Evolutionary conservation across 2,113 vertebrate genomes (phyloP).

Genomic region (Alosa alosa): DNA sequence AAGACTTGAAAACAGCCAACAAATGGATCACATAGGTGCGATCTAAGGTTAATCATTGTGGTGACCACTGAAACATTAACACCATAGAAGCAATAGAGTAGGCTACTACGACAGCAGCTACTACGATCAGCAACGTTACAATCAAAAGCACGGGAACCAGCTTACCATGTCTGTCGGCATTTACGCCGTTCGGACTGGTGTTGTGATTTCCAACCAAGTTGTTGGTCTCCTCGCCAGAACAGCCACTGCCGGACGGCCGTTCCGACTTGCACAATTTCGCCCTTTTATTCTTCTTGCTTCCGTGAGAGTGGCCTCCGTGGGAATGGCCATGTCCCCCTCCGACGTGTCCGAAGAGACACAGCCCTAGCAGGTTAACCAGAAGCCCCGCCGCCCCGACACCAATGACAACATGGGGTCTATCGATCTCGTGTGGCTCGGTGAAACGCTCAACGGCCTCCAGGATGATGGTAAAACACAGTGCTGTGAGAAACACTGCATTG

Average conservation of each 20-base stretch:
- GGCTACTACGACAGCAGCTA: background rate
- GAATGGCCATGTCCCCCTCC: constrained; percentile 83
- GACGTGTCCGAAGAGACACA: constrained; percentile 90
- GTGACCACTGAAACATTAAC: background rate
- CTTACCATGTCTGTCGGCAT: constrained; percentile 49
- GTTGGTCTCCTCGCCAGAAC: constrained; percentile 87
- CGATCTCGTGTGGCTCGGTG: constrained; percentile 90
- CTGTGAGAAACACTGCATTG: constrained; percentile 95
- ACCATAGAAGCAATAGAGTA: background rate
- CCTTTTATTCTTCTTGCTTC: constrained; percentile 61
- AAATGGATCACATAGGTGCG: background rate
- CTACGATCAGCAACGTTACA: background rate
- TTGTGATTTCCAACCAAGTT: constrained; percentile 82
- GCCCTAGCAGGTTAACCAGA: constrained; percentile 90
- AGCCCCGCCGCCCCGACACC: constrained; percentile 86
- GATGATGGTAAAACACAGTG: constrained; percentile 95
- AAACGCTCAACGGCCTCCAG: constrained; percentile 93
- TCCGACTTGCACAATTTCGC: constrained; percentile 55
- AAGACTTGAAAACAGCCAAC: background rate
- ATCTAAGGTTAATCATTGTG: background rate
- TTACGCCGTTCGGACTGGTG: constrained; percentile 77
- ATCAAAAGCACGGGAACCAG: constrained; percentile 51
- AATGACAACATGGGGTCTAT: constrained; percentile 79
- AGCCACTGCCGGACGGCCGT: constrained; percentile 54
- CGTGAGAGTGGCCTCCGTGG: constrained; percentile 73